Evolutionary conservation across 2,797 vertebrate species (phyloP), one percentile per base, ranked within the genome.

Genomic region (Emydoidea blandingii): DNA sequence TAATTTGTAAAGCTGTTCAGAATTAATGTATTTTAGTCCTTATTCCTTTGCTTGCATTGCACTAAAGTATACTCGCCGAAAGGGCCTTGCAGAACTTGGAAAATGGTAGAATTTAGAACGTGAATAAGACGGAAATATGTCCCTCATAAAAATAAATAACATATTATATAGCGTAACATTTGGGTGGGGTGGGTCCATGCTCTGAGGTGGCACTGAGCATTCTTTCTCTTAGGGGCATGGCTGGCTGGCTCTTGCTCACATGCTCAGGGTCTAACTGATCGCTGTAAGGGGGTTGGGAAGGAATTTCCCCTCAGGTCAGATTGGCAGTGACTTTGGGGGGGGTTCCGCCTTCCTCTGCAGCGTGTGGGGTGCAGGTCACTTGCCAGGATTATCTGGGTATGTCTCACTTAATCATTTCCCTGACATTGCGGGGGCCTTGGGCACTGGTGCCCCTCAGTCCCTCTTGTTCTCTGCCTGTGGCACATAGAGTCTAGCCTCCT

Each of bases 31-130:
- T 86, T 85, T 54, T 52, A 23, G 86, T 83, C 90, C 18, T 15
- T 59, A 53, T 44, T 34, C 0, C 0, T 91, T 88, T 59, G 59
- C n/a, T 56, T 1, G 1, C 21, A 31, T 49, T 44, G 2, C n/a
- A 88, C 68, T 86, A 79, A 87, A 81, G n/a, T 92, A 47, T 1
- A 50, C 34, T 80, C 81, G 5, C 74, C 19, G 50, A 93, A 87
- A 68, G 68, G 79, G 19, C 53, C 53, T 82, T 80, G 2, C 34
- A 84, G 54, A 90, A 18, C 7, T 5, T 34, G 83, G n/a, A 62
- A 90, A 93, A 95, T 6, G 49, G 29, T 3, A 25, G 34, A 74
- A 80, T 44, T 54, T 91, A 87, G 83, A 88, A 57, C 49, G 41
- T 19, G 65, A 84, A 53, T 34, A 19, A 3, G 18, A 31, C 79